Evolutionary conservation across 2,888 invertebrate genomes (phyloP).

Genomic region (Aproaerema taeniolella): DNA sequence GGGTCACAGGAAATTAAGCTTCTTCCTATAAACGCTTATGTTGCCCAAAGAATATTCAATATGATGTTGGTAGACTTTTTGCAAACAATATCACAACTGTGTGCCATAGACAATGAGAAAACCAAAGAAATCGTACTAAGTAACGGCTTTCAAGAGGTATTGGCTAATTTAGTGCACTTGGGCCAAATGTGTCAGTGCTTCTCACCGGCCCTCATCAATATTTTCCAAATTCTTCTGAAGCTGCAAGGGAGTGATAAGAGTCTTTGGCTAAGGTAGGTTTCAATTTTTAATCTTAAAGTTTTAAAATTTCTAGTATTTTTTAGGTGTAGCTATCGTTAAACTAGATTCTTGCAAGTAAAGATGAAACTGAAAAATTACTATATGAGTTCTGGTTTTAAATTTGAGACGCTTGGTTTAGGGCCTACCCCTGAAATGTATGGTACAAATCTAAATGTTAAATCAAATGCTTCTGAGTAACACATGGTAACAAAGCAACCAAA

Average conservation of each 20-base stretch:
- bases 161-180: slow-evolving; percentile 30
- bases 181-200: slow-evolving; percentile 41
- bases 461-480: no score
- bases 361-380: no score
- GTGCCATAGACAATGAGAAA: slow-evolving; percentile 5
- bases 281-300: no score
- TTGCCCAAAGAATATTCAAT: slow-evolving; percentile 55
- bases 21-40: slow-evolving; percentile 77
- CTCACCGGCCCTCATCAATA: slow-evolving; percentile 42
- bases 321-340: no score
- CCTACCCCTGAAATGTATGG: no score
- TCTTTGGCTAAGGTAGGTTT: slow-evolving; percentile 34
- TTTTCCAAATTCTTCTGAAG: slow-evolving; percentile 41
- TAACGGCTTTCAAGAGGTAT: slow-evolving; percentile 20
- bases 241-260: slow-evolving; percentile 24
- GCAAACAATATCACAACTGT: slow-evolving; percentile 27
- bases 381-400: no score
- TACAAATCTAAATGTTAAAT: no score
- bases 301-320: no score
- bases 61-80: slow-evolving; percentile 38
- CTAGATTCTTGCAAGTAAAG: no score
- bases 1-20: slow-evolving; percentile 44
- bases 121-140: neutral
- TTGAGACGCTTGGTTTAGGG: no score
- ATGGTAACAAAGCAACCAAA: no score